phyloP scores from a whole-genome alignment of 1,140 invertebrate genomes.

The Leptinotarsa lineolata region DNA sequence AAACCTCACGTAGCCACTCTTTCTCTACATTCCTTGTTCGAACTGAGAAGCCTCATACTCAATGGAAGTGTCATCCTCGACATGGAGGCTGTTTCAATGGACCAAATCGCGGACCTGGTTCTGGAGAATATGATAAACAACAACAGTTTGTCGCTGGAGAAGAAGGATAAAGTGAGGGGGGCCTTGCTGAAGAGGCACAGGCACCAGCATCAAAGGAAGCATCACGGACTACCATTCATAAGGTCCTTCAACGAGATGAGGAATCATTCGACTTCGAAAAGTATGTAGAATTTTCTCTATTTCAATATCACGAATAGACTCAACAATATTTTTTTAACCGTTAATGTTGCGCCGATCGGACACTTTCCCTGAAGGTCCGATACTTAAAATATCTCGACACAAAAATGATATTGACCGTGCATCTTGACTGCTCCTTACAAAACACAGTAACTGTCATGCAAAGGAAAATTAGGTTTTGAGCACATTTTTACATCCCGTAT shows the following conservation, averaged over 20 bases:
- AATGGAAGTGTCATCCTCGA: slow-evolving; percentile 91
- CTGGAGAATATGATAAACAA: slow-evolving; percentile 90
- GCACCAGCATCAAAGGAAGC: slow-evolving; percentile 90
- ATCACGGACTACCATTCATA: slow-evolving; percentile 89
- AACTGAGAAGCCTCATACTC: slow-evolving; percentile 81
- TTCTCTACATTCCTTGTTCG: slow-evolving; percentile 88
- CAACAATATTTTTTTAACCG: no score
- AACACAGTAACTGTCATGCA: no score
- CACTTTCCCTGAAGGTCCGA: no score
- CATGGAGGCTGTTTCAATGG: slow-evolving; percentile 82
- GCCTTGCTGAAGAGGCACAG: slow-evolving; percentile 87
- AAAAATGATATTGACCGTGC: no score
- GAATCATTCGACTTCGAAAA: slow-evolving; percentile 94
- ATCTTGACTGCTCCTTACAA: no score
- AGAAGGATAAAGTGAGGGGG: slow-evolving; percentile 83
- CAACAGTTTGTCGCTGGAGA: slow-evolving; percentile 73
- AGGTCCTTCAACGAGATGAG: slow-evolving; percentile 94
- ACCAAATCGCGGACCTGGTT: slow-evolving; percentile 87
- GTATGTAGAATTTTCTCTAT: slow-evolving; percentile 67
- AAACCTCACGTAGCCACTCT: slow-evolving; percentile 93
- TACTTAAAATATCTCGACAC: no score
- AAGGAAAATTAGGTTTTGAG: no score
- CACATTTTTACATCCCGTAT: no score
- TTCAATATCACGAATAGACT: no score
- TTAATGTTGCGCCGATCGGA: no score